Conservation (phyloP, 2,113 vertebrate genomes). For the Nansenia antarctica region DNA sequence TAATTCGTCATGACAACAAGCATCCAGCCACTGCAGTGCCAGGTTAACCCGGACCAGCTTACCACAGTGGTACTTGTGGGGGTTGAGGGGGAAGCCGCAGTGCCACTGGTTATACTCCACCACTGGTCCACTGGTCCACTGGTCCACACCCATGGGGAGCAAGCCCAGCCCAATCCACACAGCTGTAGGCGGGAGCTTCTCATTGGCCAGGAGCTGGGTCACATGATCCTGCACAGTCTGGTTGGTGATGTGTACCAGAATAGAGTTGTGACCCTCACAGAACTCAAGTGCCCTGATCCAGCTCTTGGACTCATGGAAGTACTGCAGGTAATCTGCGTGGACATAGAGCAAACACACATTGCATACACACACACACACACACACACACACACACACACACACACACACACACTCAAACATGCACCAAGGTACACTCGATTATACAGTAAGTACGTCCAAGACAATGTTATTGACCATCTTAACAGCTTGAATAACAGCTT, state of each 20-base stretch:
- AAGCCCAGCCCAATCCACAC: conserved; percentile 21
- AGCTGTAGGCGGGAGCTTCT: not conserved
- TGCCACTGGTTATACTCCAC: not conserved
- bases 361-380: too few relatives aligned
- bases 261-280: not conserved
- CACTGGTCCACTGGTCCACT: not conserved
- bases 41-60: not conserved
- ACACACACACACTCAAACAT: not conserved
- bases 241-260: conserved; percentile 14
- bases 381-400: not conserved
- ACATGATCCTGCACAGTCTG: not conserved
- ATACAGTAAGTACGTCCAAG: not conserved
- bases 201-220: not conserved
- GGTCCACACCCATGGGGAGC: conserved; percentile 3
- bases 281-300: not conserved
- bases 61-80: conserved; percentile 3
- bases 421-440: not conserved
- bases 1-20: conserved; percentile 3
- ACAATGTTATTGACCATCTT: too few relatives aligned
- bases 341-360: too few relatives aligned
- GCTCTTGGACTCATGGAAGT: not conserved
- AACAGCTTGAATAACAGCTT: too few relatives aligned
- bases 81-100: not conserved
- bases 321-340: not conserved
- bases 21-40: conserved; percentile 1